phyloP scores from a whole-genome alignment of 2,113 vertebrate genomes.

The Barbus barbus region DNA sequence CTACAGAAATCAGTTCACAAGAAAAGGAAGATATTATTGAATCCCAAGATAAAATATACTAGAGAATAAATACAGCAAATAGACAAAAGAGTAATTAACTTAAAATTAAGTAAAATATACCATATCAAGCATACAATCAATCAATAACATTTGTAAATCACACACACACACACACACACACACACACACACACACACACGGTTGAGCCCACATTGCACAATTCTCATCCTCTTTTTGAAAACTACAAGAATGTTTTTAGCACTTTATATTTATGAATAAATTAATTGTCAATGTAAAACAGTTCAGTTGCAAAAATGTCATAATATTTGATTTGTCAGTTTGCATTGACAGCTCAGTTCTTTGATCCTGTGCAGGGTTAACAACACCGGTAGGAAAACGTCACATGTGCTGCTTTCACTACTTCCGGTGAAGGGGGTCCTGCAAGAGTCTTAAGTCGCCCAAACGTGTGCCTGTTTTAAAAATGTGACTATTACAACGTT shows the following conservation, averaged over 20 bases:
- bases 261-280: neutral
- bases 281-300: neutral
- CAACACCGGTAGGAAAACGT: constrained; percentile 45
- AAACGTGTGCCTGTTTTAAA: constrained; percentile 33
- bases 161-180: too few species aligned
- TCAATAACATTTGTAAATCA: too few species aligned
- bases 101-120: neutral
- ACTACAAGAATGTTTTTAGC: neutral
- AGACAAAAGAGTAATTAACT: neutral
- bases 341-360: neutral
- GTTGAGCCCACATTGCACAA: too few species aligned
- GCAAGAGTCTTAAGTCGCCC: neutral
- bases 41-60: neutral
- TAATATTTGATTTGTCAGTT: neutral
- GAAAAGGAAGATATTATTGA: neutral
- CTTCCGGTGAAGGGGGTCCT: constrained; percentile 42
- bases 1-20: neutral
- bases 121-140: neutral
- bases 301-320: neutral
- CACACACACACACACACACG: too few species aligned
- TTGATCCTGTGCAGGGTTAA: neutral
- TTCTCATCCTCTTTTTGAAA: neutral
- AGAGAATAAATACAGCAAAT: neutral
- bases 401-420: constrained; percentile 33
- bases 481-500: neutral